phyloP scores from a whole-genome alignment of 2,888 invertebrate species.

The Sminthurinus aureus region DNA sequence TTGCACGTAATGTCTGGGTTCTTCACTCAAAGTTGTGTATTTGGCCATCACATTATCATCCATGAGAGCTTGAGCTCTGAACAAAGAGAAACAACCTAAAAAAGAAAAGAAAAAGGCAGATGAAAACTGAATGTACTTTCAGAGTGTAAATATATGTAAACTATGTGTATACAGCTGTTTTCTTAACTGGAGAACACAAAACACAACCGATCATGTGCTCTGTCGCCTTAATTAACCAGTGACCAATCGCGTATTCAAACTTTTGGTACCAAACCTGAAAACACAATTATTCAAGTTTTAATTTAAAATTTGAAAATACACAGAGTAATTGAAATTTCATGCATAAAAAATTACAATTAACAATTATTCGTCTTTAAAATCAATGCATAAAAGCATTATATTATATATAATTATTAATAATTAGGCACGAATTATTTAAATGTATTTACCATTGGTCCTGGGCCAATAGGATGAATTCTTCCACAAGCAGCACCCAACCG shows the following conservation, averaged over 20 bases:
- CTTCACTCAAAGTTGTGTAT: constrained; percentile 69
- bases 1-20: constrained; percentile 92
- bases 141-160: too few relatives aligned
- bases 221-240: constrained; percentile 66
- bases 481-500: constrained; percentile 87
- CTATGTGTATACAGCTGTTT: too few relatives aligned
- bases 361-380: too few relatives aligned
- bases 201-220: constrained; percentile 66
- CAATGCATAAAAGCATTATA: too few relatives aligned
- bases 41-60: constrained; percentile 68
- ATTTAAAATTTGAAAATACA: not conserved
- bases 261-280: constrained; percentile 64
- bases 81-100: constrained; percentile 68
- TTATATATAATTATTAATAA: not conserved
- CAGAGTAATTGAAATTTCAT: not conserved
- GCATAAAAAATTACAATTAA: too few relatives aligned
- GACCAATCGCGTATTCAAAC: constrained; percentile 68
- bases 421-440: too few relatives aligned
- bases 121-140: too few relatives aligned
- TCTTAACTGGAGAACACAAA: too few relatives aligned
- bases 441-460: constrained; percentile 65
- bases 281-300: not conserved
- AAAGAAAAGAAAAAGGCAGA: not conserved
- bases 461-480: constrained; percentile 82
- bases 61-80: constrained; percentile 67